Percentiles rank a stretch among this genome's conserved stretches.
Evolutionary conservation across 2,113 vertebrate genomes (phyloP).

Genomic region (Symphodus melops): DNA sequence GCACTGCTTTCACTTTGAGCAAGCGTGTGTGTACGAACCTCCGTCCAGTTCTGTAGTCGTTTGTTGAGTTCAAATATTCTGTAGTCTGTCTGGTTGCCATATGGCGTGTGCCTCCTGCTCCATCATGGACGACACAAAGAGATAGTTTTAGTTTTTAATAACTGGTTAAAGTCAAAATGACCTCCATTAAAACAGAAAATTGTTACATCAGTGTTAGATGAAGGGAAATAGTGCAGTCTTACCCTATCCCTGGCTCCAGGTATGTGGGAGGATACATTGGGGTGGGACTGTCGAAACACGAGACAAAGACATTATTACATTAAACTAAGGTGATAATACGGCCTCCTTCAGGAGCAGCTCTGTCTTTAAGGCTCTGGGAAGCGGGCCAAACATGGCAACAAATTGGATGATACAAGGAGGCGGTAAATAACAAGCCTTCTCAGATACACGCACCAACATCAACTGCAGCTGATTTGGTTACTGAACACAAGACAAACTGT

Average conservation of each 20-base stretch:
- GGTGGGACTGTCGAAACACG: conserved; percentile 87
- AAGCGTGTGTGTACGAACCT: conserved; percentile 82
- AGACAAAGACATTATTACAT: conserved; percentile 44
- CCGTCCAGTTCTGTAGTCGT: conserved; percentile 97
- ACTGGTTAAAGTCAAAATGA: conserved; percentile 21
- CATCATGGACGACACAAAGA: conserved; percentile 24
- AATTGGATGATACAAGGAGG: conserved; percentile 56
- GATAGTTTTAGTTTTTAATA: no score
- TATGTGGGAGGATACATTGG: conserved; percentile 98
- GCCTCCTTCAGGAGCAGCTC: conserved; percentile 15
- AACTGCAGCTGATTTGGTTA: conserved; percentile 4
- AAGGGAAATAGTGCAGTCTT: conserved; percentile 69
- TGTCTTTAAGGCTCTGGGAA: conserved; percentile 36
- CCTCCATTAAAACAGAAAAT: neutral
- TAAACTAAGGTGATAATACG: conserved; percentile 37
- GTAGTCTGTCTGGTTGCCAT: conserved; percentile 98
- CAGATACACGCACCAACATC: conserved; percentile 38
- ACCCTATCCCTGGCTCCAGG: conserved; percentile 97
- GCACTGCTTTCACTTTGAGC: neutral
- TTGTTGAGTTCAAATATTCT: conserved; percentile 99
- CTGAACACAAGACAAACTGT: conserved; percentile 21
- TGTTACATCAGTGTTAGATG: conserved; percentile 35
- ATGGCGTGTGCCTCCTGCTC: conserved; percentile 95
- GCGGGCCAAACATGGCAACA: conserved; percentile 40
- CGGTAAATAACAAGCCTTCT: conserved; percentile 53